These are phyloP conservation scores for Sussaba pulchella DNA, from an alignment of 2,888 invertebrate genomes.

Conservation along the genomic window DNA sequence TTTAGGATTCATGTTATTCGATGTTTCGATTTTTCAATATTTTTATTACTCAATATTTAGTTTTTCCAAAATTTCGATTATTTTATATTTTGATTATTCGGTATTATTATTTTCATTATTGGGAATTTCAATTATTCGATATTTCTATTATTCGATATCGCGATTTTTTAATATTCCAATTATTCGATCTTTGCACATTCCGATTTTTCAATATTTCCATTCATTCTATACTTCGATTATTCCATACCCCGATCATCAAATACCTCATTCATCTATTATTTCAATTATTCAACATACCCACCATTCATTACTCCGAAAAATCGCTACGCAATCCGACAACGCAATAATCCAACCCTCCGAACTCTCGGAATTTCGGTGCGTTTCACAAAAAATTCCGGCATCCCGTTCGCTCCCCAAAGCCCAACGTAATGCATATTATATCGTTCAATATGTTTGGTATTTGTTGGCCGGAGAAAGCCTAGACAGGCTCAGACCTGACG, in stretches of 20 bases:
- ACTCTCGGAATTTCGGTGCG: neutral
- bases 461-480: constrained; percentile 16
- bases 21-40: no score
- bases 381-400: neutral
- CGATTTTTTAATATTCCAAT: neutral
- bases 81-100: neutral
- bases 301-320: neutral
- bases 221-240: neutral
- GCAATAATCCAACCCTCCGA: neutral
- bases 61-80: neutral
- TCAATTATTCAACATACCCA: neutral
- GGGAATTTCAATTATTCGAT: constrained; percentile 7
- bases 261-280: neutral
- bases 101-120: neutral
- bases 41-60: no score
- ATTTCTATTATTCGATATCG: constrained; percentile 12
- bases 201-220: neutral
- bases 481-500: neutral
- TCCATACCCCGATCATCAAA: neutral
- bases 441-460: constrained; percentile 1
- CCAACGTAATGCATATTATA: neutral
- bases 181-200: neutral
- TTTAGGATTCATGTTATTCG: no score
- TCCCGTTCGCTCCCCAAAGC: neutral
- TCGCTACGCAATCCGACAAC: neutral